Evolutionary conservation across 2,888 invertebrate genomes (phyloP).

Genomic region (Oscheius sp.): DNA sequence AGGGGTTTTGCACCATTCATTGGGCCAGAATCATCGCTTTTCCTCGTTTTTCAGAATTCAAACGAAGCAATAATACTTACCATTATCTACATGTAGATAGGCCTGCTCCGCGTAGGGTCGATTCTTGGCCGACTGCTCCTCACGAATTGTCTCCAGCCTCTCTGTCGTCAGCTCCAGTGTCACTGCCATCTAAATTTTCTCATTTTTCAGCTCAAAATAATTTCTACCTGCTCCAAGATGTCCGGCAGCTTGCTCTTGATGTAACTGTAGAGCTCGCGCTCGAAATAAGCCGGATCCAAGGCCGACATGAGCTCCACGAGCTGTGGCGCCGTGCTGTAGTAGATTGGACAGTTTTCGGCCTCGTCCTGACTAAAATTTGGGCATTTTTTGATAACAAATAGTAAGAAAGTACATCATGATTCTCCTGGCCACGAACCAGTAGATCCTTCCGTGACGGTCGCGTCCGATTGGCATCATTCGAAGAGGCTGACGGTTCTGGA

Average conservation of each 20-base stretch:
- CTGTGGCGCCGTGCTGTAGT: constrained; percentile 88
- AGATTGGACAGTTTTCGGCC: constrained; percentile 80
- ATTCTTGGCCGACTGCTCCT: constrained; percentile 6
- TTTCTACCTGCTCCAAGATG: constrained; percentile 50
- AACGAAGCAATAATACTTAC: constrained; percentile 37
- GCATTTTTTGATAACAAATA: neutral
- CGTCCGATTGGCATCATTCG: constrained; percentile 93
- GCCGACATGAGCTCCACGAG: constrained; percentile 79
- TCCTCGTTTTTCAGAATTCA: neutral
- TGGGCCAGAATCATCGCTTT: no score
- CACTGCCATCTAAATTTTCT: constrained; percentile 49
- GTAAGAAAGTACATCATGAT: constrained; percentile 83
- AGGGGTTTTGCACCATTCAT: no score
- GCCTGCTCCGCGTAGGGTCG: neutral
- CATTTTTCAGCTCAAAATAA: neutral
- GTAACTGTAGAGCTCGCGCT: constrained; percentile 54
- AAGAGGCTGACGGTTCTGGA: constrained; percentile 87
- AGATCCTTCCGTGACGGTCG: constrained; percentile 95
- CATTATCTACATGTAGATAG: constrained; percentile 46
- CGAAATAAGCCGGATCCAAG: constrained; percentile 57
- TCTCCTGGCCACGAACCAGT: constrained; percentile 93
- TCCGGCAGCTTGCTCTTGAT: constrained; percentile 48
- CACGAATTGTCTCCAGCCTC: constrained; percentile 43
- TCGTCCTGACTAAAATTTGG: constrained; percentile 82
- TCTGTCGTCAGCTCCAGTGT: constrained; percentile 63